Base-by-base conservation (phyloP, 2,888 invertebrate genomes). In the Tholera decimalis region DNA sequence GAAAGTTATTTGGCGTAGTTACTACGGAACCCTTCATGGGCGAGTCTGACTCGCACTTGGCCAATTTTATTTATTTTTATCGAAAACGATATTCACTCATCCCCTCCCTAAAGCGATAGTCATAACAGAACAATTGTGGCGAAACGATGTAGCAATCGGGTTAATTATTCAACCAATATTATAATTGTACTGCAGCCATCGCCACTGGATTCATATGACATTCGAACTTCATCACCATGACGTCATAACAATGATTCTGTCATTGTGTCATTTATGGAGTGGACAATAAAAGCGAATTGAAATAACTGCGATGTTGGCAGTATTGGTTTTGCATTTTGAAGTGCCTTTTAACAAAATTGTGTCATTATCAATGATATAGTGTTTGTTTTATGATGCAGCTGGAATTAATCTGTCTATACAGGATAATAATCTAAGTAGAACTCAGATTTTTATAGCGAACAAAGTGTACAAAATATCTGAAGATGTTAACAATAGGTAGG, bases 101-200 rank as follows among this genome's bases (percentile, higher is more conserved):
- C 49, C 28, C 80, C 56, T 79, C 84, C 60, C 73, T 79, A 62
- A 63, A 77, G 46, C 77, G 55, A 83, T 83, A 63, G 70, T 67
- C 60, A 80, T 79, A 77, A 82, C 69, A 71, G 46, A 55, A 73
- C 73, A 85, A 86, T 87, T 84, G 87, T 68, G 85, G 85, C 82
- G 58, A 83, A 83, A 85, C 87, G 75, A 77, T 88, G 85, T 80
- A 82, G 82, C 85, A 78, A 88, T 88, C 81, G 62, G 70, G 86
- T 91, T 89, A 89, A 91, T 91, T 89, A 91, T 89, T 89, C 83
- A 89, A 88, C 89, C 88, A 75, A 89, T 88, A 82, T 74, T 79
- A 77, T 82, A 80, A 82, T 82, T 82, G 79, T 65, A 66, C 68
- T 54, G 68, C 50, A 33, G 47, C 53, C 75, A 72, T 73, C 54